Evolutionary conservation across 2,888 invertebrate species (phyloP).

Genomic region (Drosophila buzzatii): DNA sequence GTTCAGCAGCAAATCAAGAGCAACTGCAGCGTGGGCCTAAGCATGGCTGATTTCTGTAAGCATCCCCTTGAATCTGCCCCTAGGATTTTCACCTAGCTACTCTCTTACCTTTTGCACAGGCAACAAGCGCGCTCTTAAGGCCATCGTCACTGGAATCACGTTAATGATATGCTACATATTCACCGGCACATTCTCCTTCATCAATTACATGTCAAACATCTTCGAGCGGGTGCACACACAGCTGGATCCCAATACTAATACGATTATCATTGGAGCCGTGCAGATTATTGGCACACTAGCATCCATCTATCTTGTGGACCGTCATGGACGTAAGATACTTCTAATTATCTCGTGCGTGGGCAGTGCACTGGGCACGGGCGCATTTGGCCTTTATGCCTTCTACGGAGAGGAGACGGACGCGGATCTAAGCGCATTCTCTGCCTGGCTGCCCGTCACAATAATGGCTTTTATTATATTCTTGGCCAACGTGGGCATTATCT

Average conservation of each 20-base stretch:
- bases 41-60: slow-evolving; percentile 67
- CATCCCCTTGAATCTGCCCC: neutral
- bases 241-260: slow-evolving; percentile 76
- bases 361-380: slow-evolving; percentile 62
- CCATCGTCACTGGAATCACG: slow-evolving; percentile 62
- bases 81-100: neutral
- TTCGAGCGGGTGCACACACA: slow-evolving; percentile 71
- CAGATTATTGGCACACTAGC: slow-evolving; percentile 76
- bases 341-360: slow-evolving; percentile 72
- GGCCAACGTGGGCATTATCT: slow-evolving; percentile 75
- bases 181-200: slow-evolving; percentile 75
- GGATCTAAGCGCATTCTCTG: slow-evolving; percentile 53
- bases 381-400: slow-evolving; percentile 74
- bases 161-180: slow-evolving; percentile 71
- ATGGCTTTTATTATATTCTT: slow-evolving; percentile 77
- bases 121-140: slow-evolving; percentile 64
- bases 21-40: slow-evolving; percentile 16
- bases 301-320: slow-evolving; percentile 76
- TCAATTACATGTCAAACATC: slow-evolving; percentile 81
- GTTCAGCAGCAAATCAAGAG: slow-evolving; percentile 47
- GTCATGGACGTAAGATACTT: slow-evolving; percentile 72
- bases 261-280: slow-evolving; percentile 79
- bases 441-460: slow-evolving; percentile 71
- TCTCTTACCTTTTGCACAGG: slow-evolving; percentile 45
- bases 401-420: slow-evolving; percentile 56